These are phyloP conservation scores for Scaptomyza graminum DNA, from an alignment of 1,140 invertebrate species.

Conservation along the genomic window DNA sequence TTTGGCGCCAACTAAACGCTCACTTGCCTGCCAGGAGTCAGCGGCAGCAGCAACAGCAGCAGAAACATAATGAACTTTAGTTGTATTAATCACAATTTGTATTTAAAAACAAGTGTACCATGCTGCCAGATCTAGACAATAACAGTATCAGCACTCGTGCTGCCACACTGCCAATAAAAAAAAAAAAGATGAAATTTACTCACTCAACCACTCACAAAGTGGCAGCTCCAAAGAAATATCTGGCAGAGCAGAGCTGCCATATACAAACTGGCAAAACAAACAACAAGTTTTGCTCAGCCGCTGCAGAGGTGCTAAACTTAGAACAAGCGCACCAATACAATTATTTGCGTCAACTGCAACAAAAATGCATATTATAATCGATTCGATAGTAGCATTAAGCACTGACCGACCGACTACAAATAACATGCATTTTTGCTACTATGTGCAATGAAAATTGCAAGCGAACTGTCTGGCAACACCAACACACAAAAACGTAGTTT, in stretches of 20 bases:
- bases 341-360: not conserved
- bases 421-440: not conserved
- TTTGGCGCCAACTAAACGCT: slow-evolving; percentile 64
- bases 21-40: slow-evolving; percentile 55
- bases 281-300: not conserved
- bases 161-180: slow-evolving; percentile 10
- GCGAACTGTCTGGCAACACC: slow-evolving; percentile 30
- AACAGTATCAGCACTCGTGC: not conserved
- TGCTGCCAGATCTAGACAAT: slow-evolving; percentile 22
- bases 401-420: too few relatives aligned
- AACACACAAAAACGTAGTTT: slow-evolving; percentile 34
- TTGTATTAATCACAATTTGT: slow-evolving; percentile 16
- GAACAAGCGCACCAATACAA: not conserved
- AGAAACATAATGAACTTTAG: slow-evolving; percentile 53
- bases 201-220: not conserved
- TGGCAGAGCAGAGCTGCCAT: not conserved
- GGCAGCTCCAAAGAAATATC: too few relatives aligned
- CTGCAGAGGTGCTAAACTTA: too few relatives aligned
- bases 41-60: slow-evolving; percentile 1
- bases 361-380: too few relatives aligned
- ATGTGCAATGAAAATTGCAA: not conserved
- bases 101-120: not conserved
- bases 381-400: too few relatives aligned
- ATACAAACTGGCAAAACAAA: not conserved
- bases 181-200: not conserved